Evolutionary conservation across 2,113 vertebrate genomes (phyloP), one percentile per base, ranked within the genome.

Genomic region (Bambusicola thoracicus): DNA sequence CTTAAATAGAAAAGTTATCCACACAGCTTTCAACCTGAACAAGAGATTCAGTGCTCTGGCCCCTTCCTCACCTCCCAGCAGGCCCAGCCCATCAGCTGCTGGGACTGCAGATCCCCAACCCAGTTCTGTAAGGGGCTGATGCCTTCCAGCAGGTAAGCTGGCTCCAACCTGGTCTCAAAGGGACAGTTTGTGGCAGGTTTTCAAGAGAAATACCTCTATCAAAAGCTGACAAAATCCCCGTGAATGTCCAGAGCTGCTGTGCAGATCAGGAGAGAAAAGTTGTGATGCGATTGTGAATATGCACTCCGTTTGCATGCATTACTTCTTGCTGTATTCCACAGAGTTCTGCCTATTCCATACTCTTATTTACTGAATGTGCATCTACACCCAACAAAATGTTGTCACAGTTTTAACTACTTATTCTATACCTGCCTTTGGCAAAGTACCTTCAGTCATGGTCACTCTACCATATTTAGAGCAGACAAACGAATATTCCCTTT

Each of bases 101-200:
- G 85, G 80, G 65, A 30, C 2, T 63, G 32, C 41, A 51, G 38
- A 18, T 77, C 70, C 67, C 67, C 89, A 58, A 49, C 22, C 76
- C 41, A 69, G 40, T 11, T 77, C 59, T 69, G 27, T 65, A 56
- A 55, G 20, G 44, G 73, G 29, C 24, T 76, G 84, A 94, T 63
- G 72, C 14, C 44, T 93, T 92, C 41, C 29, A 89, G 91, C 41
- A 69, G 61, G 53, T 41, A 67, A n/a, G 5, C 30, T 88, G 32
- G 20, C 29, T 65, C 68, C 84, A 81, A 29, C 20, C 48, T 81
- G 15, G 40, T 75, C 43, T 73, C 58, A 59, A 75, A 79, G 11
- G 40, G 78, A 46, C 56, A 0, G 0, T 14, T 16, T 21, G 6
- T 48, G 5, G 0, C 12, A 43, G 24, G 40, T 27, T 21, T 87